These are phyloP conservation scores for Hirtodrosophila alboralis DNA, from an alignment of 2,888 invertebrate genomes.

Conservation along the genomic window DNA sequence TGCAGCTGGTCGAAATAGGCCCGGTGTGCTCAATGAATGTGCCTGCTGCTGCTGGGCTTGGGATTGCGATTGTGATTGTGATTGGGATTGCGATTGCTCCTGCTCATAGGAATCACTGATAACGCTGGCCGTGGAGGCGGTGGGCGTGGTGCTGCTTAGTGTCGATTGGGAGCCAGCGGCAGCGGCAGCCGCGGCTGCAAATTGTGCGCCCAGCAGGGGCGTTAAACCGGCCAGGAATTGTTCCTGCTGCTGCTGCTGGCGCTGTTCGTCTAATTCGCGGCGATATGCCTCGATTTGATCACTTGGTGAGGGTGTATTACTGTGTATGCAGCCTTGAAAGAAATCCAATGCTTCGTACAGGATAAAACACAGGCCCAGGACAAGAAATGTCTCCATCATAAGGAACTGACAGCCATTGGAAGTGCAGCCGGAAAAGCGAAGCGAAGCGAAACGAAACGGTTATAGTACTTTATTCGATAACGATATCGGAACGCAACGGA, in stretches of 20 bases:
- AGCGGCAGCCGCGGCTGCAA: slow-evolving; percentile 66
- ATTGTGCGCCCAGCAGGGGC: slow-evolving; percentile 79
- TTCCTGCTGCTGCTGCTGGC: slow-evolving; percentile 84
- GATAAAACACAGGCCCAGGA: slow-evolving; percentile 88
- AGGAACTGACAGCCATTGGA: slow-evolving; percentile 79
- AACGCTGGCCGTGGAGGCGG: slow-evolving; percentile 80
- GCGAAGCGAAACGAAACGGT: slow-evolving; percentile 33
- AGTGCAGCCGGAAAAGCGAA: slow-evolving; percentile 48
- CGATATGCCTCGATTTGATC: slow-evolving; percentile 83
- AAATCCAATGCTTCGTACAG: slow-evolving; percentile 88
- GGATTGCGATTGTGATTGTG: slow-evolving; percentile 50
- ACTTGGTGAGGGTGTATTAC: slow-evolving; percentile 81
- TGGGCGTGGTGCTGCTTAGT: slow-evolving; percentile 73
- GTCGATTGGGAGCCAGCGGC: slow-evolving; percentile 69
- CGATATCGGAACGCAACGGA: slow-evolving; percentile 31
- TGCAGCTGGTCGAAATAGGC: slow-evolving; percentile 61
- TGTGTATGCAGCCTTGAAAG: slow-evolving; percentile 85
- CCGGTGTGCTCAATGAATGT: slow-evolving; percentile 70
- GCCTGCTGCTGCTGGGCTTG: slow-evolving; percentile 56
- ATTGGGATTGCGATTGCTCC: slow-evolving; percentile 61
- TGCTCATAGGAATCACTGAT: slow-evolving; percentile 78
- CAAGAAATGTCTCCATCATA: slow-evolving; percentile 88
- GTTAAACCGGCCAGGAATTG: slow-evolving; percentile 81
- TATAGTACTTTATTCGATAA: too few species aligned
- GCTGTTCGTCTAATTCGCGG: slow-evolving; percentile 83